Conservation (phyloP, 2,113 vertebrate genomes). For the Narcine bancroftii region DNA sequence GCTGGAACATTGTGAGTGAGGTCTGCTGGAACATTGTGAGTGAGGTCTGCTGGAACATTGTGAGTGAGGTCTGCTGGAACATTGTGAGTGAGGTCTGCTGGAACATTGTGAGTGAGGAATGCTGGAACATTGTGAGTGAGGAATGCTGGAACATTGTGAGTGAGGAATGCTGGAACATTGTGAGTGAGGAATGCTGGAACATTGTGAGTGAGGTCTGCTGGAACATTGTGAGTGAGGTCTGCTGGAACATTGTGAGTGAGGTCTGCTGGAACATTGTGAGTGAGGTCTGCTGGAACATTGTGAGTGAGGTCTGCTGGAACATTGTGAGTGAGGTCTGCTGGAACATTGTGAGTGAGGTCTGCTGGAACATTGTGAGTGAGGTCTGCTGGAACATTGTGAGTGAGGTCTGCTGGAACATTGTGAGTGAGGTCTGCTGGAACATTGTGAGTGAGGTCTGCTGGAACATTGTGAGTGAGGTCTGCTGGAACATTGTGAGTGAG, state of each 20-base stretch:
- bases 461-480: neutral
- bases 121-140: neutral
- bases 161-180: neutral
- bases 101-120: neutral
- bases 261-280: neutral
- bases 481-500: neutral
- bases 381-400: neutral
- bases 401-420: neutral
- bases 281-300: neutral
- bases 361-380: neutral
- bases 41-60: neutral
- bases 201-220: neutral
- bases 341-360: neutral
- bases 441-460: neutral
- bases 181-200: neutral
- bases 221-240: neutral
- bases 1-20: neutral
- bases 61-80: neutral
- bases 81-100: neutral
- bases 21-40: neutral
- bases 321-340: neutral
- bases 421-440: neutral
- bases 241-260: neutral
- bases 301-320: neutral
- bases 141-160: neutral